Evolutionary conservation across 2,888 invertebrate species (phyloP), one percentile per base, ranked within the genome.

Genomic region (Actias luna): DNA sequence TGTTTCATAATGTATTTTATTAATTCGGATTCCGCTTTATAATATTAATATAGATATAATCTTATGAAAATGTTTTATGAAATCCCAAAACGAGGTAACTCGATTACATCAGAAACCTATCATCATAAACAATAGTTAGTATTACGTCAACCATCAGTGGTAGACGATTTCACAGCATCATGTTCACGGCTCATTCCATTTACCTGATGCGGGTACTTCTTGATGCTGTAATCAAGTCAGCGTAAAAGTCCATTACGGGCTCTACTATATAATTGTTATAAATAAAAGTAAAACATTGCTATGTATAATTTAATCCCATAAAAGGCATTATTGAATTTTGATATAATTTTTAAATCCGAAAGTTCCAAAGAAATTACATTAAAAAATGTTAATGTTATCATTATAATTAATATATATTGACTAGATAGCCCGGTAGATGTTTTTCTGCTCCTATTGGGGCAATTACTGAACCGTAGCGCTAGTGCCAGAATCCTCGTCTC

Each of bases 181-280:
- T 62, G 77, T 76, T 75, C 78, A 80, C 76, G 85, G 80, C 78
- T 85, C 83, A 83, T 87, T 87, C 78, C 69, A 74, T 80, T 80
- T 80, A 76, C 76, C 79, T 77, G 77, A 78, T 77, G 75, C 74
- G 73, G 73, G 69, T 75, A 80, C 80, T 83, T 83, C 83, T 82
- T 81, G 73, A 70, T 71, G 68, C 69, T 67, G 69, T 65, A 63
- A 69, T 80, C 78, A 77, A 78, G 71, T 87, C 78, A 80, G 66
- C 66, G 68, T 68, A 73, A 69, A 35, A 68, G 70, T 70, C 65
- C 63, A 63, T 55, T 55, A 61, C 55, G 55, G 55, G 18, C 7
- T 8, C 0, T 42, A 2, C 18, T 7, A 8, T n/a, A 42, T n/a
- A 5, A 42, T 18, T 8, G 8, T 39, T 42, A 18, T n/a, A 42